Conservation (phyloP, 2,797 vertebrate species). For the Perodicticus potto region DNA sequence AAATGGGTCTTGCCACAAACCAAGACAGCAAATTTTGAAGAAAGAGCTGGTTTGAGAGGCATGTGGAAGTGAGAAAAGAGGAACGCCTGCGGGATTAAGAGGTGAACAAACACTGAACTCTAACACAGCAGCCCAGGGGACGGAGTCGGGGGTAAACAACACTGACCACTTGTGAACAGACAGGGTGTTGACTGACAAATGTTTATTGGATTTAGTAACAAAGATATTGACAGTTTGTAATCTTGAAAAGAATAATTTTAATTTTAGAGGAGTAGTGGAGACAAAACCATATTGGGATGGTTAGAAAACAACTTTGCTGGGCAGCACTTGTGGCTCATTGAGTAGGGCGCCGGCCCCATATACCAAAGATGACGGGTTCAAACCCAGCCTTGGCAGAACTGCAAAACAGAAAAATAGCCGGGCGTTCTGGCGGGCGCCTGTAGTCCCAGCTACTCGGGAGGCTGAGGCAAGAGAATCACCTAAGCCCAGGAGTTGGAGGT, state of each 20-base stretch:
- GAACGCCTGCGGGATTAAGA: not conserved
- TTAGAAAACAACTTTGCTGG: constrained; percentile 4
- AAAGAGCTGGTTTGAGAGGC: not conserved
- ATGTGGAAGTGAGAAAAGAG: not conserved
- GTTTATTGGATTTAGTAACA: constrained; percentile 39
- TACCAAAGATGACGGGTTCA: too few species aligned
- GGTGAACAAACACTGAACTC: constrained; percentile 2
- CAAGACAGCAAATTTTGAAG: not conserved
- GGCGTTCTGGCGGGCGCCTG: too few species aligned
- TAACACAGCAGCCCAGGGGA: not conserved
- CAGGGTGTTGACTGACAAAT: constrained; percentile 37
- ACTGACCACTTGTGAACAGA: not conserved
- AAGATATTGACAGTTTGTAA: constrained; percentile 5
- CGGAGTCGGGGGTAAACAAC: not conserved
- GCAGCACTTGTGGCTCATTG: too few species aligned
- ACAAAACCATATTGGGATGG: not conserved
- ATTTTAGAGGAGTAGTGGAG: not conserved
- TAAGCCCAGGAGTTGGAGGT: too few species aligned
- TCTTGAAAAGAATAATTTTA: not conserved
- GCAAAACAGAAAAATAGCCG: too few species aligned
- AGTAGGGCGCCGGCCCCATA: too few species aligned
- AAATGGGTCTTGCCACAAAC: not conserved
- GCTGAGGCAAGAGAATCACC: too few species aligned
- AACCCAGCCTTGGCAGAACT: too few species aligned
- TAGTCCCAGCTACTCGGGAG: too few species aligned